These are phyloP conservation scores for Arctocebus calabarensis DNA, from an alignment of 2,797 vertebrate species.

Conservation along the genomic window DNA sequence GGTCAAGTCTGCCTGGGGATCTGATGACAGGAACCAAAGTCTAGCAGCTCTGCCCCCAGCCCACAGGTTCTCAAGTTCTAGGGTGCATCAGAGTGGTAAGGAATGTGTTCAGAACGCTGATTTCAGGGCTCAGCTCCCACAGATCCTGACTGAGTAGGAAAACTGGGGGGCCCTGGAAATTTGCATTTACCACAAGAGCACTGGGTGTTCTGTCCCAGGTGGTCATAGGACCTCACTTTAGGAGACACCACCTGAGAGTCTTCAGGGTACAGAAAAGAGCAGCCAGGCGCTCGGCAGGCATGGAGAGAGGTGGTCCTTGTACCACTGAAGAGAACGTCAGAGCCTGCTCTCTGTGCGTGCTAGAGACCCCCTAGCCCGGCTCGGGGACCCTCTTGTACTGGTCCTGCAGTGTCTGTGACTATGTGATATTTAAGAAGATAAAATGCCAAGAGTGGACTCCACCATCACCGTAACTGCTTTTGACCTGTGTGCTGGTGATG, in stretches of 20 bases:
- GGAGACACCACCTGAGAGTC: not conserved
- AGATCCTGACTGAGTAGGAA: not conserved
- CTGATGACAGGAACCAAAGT: not conserved
- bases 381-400: rapidly evolving
- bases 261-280: not conserved
- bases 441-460: not conserved
- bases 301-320: rapidly evolving
- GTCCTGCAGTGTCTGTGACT: not conserved
- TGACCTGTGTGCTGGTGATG: not conserved
- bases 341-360: not conserved
- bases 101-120: not conserved
- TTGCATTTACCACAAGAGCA: not conserved
- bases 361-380: not conserved
- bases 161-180: not conserved
- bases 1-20: not conserved
- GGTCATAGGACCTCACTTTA: not conserved
- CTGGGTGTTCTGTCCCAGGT: not conserved
- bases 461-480: not conserved
- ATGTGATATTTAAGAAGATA: not conserved
- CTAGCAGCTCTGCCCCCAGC: not conserved
- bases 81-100: not conserved
- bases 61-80: not conserved
- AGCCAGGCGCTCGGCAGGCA: not conserved
- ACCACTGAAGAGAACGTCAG: not conserved
- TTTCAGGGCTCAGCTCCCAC: not conserved